Base-by-base conservation (phyloP, 2,113 vertebrate genomes). In the Tapirus terrestris region DNA sequence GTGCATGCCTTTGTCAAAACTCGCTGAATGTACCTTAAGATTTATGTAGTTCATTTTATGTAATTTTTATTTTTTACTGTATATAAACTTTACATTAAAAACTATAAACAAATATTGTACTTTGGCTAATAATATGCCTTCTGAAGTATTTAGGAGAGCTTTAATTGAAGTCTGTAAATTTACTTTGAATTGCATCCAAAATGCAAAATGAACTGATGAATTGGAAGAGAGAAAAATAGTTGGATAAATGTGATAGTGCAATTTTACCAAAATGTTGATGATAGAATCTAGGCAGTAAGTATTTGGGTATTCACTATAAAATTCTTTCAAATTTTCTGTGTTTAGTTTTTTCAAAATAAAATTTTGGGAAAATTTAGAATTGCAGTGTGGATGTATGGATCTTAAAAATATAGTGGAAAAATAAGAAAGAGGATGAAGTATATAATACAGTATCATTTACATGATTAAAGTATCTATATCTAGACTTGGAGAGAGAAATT, bases 51-150 rank as follows among this genome's bases (percentile, higher is more conserved):
- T 91, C 43, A 72, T 85, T 89, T 56, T 89, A 67, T 67, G 25
- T n/a, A 20, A 51, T 76, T 79, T 91, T 60, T 48, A 36, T 53
- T 88, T 45, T 89, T 95, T 79, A 58, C 45, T 89, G 0, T 58
- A 45, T 85, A 43, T 67, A 97, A 75, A 85, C 86, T 91, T 96
- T 92, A 97, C 39, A 58, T 89, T 95, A 89, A 73, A 96, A 83
- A 65, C 45, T 48, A 23, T 87, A 87, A 95, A 61, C 53, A 86
- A 77, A 76, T 83, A 63, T 53, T 85, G 39, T 72, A 29, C 70
- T 97, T 29, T 72, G 89, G 58, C 67, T 88, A 93, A 60, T 86
- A 96, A 68, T 70, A 75, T 48, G 63, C 68, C 82, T 87, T 96
- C 91, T 89, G 73, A 96, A 77, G 33, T 83, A 92, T 92, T 77